Percentiles rank a stretch among this genome's conserved stretches.
These are phyloP conservation scores for Chiridota heheva DNA, from an alignment of 35 echinoderm and acorn worm genomes.

Conservation along the genomic window DNA sequence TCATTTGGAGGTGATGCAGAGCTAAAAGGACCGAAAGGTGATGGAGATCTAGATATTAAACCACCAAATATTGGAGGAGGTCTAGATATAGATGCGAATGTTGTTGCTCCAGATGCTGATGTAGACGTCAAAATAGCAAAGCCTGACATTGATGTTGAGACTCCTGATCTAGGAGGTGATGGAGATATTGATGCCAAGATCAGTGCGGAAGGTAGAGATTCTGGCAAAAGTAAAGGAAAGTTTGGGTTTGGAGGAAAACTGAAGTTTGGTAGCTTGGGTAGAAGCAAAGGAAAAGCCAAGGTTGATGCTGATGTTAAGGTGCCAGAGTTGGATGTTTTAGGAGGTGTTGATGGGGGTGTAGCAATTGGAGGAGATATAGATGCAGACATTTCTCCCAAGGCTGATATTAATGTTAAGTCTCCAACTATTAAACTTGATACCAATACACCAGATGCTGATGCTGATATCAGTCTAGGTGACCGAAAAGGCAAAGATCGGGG, in stretches of 20 bases:
- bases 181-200: conserved; percentile 44
- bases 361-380: conserved; percentile 40
- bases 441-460: conserved; percentile 25
- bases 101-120: conserved; percentile 43
- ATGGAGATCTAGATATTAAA: conserved; percentile 23
- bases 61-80: too few relatives aligned
- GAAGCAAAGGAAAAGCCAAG: conserved; percentile 41
- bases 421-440: background rate
- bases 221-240: conserved; percentile 64
- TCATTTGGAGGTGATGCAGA: background rate
- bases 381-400: conserved; percentile 19
- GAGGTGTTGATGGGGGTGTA: conserved; percentile 29
- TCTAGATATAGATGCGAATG: conserved; percentile 10
- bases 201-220: conserved; percentile 34
- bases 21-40: conserved; percentile 1
- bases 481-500: conserved; percentile 28
- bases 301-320: conserved; percentile 34
- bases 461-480: conserved; percentile 18
- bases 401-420: conserved; percentile 6
- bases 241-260: conserved; percentile 69
- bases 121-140: conserved; percentile 39
- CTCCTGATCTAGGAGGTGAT: too few relatives aligned
- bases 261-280: conserved; percentile 44
- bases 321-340: conserved; percentile 25
- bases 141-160: conserved; percentile 31